phyloP scores from a whole-genome alignment of 2,888 invertebrate genomes.

The Ochropleura leucogaster region DNA sequence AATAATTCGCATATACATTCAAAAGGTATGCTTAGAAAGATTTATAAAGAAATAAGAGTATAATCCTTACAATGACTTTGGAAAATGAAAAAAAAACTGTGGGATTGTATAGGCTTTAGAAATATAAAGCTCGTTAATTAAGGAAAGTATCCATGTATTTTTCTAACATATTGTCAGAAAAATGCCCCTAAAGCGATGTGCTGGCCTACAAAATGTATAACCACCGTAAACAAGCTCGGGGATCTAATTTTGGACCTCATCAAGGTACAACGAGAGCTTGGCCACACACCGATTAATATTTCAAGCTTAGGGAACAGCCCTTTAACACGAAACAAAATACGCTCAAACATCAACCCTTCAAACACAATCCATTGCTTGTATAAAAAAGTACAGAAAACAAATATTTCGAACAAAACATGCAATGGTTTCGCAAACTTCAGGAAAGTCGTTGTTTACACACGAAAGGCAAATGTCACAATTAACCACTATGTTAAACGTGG shows the following conservation, averaged over 20 bases:
- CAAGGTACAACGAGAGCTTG: slow-evolving; percentile 64
- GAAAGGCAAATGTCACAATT: slow-evolving; percentile 32
- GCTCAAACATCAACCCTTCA: neutral
- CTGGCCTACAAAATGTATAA: slow-evolving; percentile 53
- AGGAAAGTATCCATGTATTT: slow-evolving; percentile 2
- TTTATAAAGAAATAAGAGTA: neutral
- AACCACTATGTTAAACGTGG: slow-evolving; percentile 39
- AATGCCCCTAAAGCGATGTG: slow-evolving; percentile 16
- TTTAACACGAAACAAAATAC: slow-evolving; percentile 42
- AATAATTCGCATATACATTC: neutral
- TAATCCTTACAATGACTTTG: neutral
- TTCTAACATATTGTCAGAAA: slow-evolving; percentile 27
- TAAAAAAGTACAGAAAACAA: neutral
- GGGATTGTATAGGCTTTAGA: neutral
- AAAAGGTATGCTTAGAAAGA: neutral
- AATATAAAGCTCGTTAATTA: neutral
- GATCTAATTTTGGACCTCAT: slow-evolving; percentile 74
- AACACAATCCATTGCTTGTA: slow-evolving; percentile 26
- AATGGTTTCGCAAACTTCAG: slow-evolving; percentile 12
- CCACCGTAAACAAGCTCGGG: slow-evolving; percentile 66
- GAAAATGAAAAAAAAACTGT: too few relatives aligned
- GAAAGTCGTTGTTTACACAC: neutral
- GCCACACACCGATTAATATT: slow-evolving; percentile 72
- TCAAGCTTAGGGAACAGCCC: slow-evolving; percentile 64
- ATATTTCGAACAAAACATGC: slow-evolving; percentile 1